Percentiles rank a stretch among this genome's conserved stretches.
Evolutionary conservation across 2,113 vertebrate genomes (phyloP).

Genomic region (Plectropomus leopardus): DNA sequence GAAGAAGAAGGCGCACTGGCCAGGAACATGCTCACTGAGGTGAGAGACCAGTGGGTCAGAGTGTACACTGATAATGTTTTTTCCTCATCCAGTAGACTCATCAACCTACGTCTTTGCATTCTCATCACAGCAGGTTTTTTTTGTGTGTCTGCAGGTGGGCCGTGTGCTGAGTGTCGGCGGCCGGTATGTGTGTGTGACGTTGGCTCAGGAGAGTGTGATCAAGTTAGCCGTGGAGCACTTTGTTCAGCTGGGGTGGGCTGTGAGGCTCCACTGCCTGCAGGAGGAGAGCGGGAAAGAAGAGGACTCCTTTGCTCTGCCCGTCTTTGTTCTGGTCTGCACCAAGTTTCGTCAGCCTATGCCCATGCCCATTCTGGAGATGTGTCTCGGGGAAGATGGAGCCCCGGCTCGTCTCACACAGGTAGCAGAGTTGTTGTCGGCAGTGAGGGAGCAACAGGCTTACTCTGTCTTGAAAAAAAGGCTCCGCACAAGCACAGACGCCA

Average conservation of each 20-base stretch:
- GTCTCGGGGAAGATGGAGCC: slow-evolving; percentile 89
- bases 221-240: slow-evolving; percentile 91
- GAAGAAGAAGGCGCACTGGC: slow-evolving; percentile 83
- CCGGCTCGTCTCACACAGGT: slow-evolving; percentile 84
- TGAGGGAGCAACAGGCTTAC: slow-evolving; percentile 92
- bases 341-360: slow-evolving; percentile 90
- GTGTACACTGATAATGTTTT: background rate
- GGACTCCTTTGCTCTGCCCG: slow-evolving; percentile 88
- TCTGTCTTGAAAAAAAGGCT: slow-evolving; percentile 91
- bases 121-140: background rate
- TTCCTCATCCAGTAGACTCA: background rate
- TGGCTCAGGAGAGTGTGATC: slow-evolving; percentile 93
- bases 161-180: slow-evolving; percentile 92
- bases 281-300: slow-evolving; percentile 61
- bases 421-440: slow-evolving; percentile 84
- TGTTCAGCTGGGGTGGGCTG: slow-evolving; percentile 90
- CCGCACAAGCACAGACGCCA: slow-evolving; percentile 80
- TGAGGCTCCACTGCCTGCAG: slow-evolving; percentile 91
- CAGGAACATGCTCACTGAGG: slow-evolving; percentile 91
- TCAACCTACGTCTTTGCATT: background rate
- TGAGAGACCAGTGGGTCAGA: slow-evolving; percentile 11
- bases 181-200: slow-evolving; percentile 94
- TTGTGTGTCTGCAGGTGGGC: slow-evolving; percentile 80
- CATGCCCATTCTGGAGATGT: slow-evolving; percentile 91
- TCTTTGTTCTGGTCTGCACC: slow-evolving; percentile 94